Base-by-base conservation (phyloP, 2,797 vertebrate species). In the Sebastes oblongus region DNA sequence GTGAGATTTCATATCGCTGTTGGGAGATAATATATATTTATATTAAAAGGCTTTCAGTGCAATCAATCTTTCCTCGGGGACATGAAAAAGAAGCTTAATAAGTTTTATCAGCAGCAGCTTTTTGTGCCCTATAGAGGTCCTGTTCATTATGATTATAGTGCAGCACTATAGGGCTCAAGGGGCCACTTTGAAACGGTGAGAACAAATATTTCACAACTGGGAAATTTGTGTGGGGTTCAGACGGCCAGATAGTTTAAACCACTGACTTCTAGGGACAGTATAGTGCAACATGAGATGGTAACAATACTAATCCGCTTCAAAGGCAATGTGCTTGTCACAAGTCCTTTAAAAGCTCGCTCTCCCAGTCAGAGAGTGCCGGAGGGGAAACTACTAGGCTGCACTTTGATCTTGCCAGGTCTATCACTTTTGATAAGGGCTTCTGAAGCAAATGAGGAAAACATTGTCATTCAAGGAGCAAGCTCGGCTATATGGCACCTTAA, bases 401-500 rank as follows among this genome's bases (percentile, higher is more conserved):
- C 94, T 94, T 95, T 95, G 93, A 96, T 95, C 94, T 91, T 27
- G 34, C 77, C 79, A 87, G 85, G 83, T 93, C 89, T 83, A 89
- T 91, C 82, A 80, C 87, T 84, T 94, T 90, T 93, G 91, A 94
- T 93, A 93, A 91, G 85, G 83, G 80, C 86, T 75, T 87, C 71
- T 85, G 82, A 91, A 72, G 89, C 76, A 84, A 89, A 89, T 85
- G 73, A 90, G 91, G 87, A 87, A 88, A 91, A 92, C 81, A 84
- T 74, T 90, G 88, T 90, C 90, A 89, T 87, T 89, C 83, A 87
- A 85, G 85, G 77, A 42, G 80, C 69, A 27, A 46, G 70, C 77
- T 79, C 1, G 22, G 61, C 61, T 80, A 30, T 20, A 68, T 70
- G 86, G 75, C 75, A 84, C n/a, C 36, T 77, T 91, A 84, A 91